Percentiles rank a stretch among this genome's conserved stretches.
These are phyloP conservation scores for Microtus richardsoni DNA, from an alignment of 2,113 vertebrate genomes.

Conservation along the genomic window DNA sequence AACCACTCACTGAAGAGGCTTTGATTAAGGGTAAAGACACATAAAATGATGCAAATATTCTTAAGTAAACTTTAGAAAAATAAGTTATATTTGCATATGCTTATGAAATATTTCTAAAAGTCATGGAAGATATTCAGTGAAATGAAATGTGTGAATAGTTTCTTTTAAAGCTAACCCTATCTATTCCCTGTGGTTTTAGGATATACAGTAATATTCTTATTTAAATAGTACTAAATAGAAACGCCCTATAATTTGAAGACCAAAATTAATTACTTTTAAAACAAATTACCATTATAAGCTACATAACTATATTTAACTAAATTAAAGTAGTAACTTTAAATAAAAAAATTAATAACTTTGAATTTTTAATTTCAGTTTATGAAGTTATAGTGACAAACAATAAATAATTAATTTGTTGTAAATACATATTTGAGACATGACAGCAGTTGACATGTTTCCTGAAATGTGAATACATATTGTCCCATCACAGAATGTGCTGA, in stretches of 20 bases:
- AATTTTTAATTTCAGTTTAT: not conserved
- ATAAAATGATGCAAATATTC: not conserved
- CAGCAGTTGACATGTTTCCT: not conserved
- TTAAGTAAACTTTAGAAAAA: not conserved
- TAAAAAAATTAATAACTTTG: not conserved
- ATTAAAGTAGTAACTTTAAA: not conserved
- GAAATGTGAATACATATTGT: not conserved
- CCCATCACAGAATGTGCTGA: not conserved
- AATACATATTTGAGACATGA: not conserved
- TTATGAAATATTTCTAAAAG: conserved; percentile 14
- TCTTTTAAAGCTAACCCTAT: not conserved
- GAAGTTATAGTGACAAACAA: not conserved
- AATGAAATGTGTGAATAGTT: not conserved
- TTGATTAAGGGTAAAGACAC: conserved; percentile 16
- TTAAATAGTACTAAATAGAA: not conserved
- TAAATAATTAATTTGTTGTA: not conserved
- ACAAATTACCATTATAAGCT: not conserved
- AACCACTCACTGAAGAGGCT: not conserved
- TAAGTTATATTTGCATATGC: not conserved
- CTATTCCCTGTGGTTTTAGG: not conserved
- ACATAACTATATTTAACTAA: not conserved
- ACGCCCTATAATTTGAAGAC: not conserved
- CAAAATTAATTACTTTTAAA: conserved; percentile 9
- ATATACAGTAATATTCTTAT: not conserved
- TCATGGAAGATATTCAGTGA: not conserved